Conservation (phyloP, 2,113 vertebrate species). For the Helogale parvula region DNA sequence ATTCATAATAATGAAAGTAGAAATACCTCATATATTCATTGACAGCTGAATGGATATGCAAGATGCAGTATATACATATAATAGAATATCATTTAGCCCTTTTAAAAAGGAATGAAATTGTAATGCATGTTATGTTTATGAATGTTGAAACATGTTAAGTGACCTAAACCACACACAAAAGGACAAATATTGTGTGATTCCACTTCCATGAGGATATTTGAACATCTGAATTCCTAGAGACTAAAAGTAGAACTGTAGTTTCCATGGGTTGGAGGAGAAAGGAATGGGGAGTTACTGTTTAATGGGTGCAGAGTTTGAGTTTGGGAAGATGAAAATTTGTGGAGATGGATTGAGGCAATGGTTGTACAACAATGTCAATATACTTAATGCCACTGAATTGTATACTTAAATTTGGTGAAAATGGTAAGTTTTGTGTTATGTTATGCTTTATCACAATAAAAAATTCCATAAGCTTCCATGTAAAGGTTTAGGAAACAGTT, state of each 20-base stretch:
- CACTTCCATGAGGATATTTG: neutral
- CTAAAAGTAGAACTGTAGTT: neutral
- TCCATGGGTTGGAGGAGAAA: neutral
- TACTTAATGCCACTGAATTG: neutral
- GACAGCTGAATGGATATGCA: neutral
- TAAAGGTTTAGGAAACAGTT: neutral
- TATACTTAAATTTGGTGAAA: neutral
- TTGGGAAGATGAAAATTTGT: constrained; percentile 15
- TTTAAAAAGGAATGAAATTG: neutral
- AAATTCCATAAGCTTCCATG: neutral
- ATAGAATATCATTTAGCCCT: neutral
- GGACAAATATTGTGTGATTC: neutral
- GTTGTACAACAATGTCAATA: neutral
- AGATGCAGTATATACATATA: neutral
- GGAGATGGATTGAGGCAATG: neutral
- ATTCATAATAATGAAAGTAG: neutral
- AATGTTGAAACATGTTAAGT: neutral
- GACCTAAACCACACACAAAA: neutral
- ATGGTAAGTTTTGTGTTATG: neutral
- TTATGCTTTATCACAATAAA: neutral
- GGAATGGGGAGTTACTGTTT: neutral
- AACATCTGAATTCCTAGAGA: neutral
- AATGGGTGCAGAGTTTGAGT: neutral
- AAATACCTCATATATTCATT: neutral
- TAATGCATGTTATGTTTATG: neutral